Base-by-base conservation (phyloP, 2,797 vertebrate genomes). In the Rhinatrema bivittatum region DNA sequence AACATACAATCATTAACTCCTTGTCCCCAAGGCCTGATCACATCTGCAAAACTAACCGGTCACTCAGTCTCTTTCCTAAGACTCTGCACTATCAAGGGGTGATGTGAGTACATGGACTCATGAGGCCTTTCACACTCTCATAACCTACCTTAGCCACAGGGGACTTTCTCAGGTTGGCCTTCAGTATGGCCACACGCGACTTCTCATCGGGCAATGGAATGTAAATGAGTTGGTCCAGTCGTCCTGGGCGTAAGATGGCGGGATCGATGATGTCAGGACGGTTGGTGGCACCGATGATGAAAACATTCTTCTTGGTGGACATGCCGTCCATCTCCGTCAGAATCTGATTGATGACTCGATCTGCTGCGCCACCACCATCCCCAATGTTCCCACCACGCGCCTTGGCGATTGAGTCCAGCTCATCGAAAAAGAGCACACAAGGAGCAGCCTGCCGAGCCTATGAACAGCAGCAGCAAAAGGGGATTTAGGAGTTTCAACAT, bases 291-390 rank as follows among this genome's bases (percentile, higher is more conserved):
- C 94, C 93, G 0, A 97, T 98, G 70, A 97, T 98, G 76, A 98
- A 96, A 46, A 98, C 94, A 8, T 98, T 98, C 72, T 98, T 98
- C 80, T 97, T 98, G 79, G 93, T 96, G 43, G 93, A 95, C 94
- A 98, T 98, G 16, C 93, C 94, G 3, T 98, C 94, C 94, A 98
- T 98, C 76, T 98, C 94, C 0, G 94, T 98, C 56, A 98, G 78
- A 56, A 98, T 98, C 79, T 97, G 94, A 82, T 98, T 98, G 70
- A 98, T 98, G 54, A 98, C 94, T 23, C 94, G 76, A 68, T 98
- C 94, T 1, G 94, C 94, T 1, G 94, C 94, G 32, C 93, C 94
- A 2, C 94, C 94, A 1, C 93, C 94, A 5, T 98, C 94, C 1
- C 93, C 93, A 5, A 93, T 88, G 6, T 93, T 97, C 35, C 94